A percentile compares a stretch with the other conserved stretches of the same genome.
Conservation (phyloP, 2,113 vertebrate species). For the Nannospalax galili region DNA sequence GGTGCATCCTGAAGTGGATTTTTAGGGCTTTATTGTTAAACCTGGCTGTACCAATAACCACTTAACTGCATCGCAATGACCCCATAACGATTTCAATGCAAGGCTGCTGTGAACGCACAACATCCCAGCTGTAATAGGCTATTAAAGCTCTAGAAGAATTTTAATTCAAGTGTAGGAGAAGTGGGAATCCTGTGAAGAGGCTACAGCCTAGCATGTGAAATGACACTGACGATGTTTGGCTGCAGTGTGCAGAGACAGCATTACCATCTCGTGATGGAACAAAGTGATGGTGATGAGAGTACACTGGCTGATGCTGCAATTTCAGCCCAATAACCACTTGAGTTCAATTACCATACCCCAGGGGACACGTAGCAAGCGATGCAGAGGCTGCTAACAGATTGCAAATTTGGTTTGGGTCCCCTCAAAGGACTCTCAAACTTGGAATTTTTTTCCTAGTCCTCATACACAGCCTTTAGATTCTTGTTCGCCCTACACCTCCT, state of each 20-base stretch:
- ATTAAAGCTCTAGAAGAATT: slow-evolving; percentile 57
- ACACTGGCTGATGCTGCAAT: accelerated
- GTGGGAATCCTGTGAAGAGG: slow-evolving; percentile 15
- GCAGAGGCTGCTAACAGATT: not conserved
- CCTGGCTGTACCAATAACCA: slow-evolving; percentile 58
- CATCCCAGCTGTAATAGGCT: slow-evolving; percentile 28
- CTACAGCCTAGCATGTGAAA: slow-evolving; percentile 18
- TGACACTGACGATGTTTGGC: not conserved
- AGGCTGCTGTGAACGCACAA: slow-evolving; percentile 41
- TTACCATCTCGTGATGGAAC: not conserved
- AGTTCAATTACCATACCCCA: not conserved
- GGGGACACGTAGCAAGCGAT: not conserved
- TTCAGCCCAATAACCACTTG: not conserved
- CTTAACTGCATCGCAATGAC: slow-evolving; percentile 59
- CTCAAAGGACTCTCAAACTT: not conserved
- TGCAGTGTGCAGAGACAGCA: slow-evolving; percentile 21
- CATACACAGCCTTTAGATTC: not conserved
- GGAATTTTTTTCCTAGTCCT: not conserved
- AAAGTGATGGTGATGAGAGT: not conserved
- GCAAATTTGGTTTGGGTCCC: not conserved
- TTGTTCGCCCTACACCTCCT: not conserved
- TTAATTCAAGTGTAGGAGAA: slow-evolving; percentile 30
- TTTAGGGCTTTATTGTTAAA: slow-evolving; percentile 73
- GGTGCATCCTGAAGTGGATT: slow-evolving; percentile 59
- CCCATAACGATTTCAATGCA: slow-evolving; percentile 64